These are phyloP conservation scores for Astyanax mexicanus DNA, from an alignment of 2,797 vertebrate genomes.

Conservation along the genomic window DNA sequence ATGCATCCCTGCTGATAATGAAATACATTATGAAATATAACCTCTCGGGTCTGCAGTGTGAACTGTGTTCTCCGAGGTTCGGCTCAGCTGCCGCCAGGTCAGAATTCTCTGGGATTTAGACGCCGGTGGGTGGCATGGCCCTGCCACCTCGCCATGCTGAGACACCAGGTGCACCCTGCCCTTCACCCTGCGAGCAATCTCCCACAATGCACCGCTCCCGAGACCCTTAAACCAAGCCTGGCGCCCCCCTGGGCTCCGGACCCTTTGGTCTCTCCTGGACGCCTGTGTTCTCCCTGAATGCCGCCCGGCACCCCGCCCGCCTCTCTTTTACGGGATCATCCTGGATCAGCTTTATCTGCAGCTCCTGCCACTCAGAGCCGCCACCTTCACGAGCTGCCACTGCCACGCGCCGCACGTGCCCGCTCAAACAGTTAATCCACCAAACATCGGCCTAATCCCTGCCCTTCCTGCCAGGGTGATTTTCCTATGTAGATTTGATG, in stretches of 20 bases:
- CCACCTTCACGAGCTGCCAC: slow-evolving; percentile 47
- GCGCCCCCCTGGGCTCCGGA: slow-evolving; percentile 8
- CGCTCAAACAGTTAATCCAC: slow-evolving; percentile 50
- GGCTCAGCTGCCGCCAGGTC: neutral
- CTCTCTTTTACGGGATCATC: slow-evolving; percentile 52
- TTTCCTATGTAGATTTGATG: too few species aligned
- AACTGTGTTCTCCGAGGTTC: neutral
- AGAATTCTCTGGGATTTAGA: neutral
- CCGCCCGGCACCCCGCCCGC: slow-evolving; percentile 20
- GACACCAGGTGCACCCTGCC: slow-evolving; percentile 12
- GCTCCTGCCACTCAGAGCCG: slow-evolving; percentile 40
- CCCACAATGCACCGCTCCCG: slow-evolving; percentile 10
- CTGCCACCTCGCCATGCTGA: neutral
- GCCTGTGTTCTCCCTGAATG: slow-evolving; percentile 26
- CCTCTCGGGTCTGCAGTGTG: neutral
- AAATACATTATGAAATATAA: too few species aligned
- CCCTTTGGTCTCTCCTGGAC: slow-evolving; percentile 30
- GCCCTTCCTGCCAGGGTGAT: neutral
- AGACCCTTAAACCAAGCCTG: neutral
- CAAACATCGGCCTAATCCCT: slow-evolving; percentile 45
- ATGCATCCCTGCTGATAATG: too few species aligned
- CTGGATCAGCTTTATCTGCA: slow-evolving; percentile 54
- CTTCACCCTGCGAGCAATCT: neutral
- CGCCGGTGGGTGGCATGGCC: neutral
- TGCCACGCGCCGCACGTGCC: slow-evolving; percentile 32